Percentiles rank a stretch among this genome's conserved stretches.
Conservation (phyloP, 2,797 vertebrate genomes). For the Psittacula echo region DNA sequence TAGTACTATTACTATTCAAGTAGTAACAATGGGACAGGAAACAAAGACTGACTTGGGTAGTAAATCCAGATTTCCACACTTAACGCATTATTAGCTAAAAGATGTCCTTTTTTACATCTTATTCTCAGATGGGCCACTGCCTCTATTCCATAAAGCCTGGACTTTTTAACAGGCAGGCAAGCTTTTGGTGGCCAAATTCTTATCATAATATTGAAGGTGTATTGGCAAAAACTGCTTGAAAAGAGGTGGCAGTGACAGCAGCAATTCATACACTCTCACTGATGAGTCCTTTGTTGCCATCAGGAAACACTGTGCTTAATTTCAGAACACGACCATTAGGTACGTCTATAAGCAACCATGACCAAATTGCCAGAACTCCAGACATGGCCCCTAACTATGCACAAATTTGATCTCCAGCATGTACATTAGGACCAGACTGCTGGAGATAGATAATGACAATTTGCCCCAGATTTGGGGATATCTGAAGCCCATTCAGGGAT, state of each 20-base stretch:
- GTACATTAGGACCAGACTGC: background rate
- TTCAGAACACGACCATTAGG: background rate
- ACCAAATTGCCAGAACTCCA: background rate
- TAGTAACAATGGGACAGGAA: background rate
- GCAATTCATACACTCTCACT: background rate
- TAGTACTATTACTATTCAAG: background rate
- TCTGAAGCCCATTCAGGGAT: background rate
- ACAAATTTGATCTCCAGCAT: rapidly evolving
- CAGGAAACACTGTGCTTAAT: background rate
- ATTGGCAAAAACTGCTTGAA: background rate
- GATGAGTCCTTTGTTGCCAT: background rate
- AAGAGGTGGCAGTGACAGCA: background rate
- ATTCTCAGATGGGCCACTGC: background rate
- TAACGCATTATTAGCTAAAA: background rate
- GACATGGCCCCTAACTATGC: rapidly evolving
- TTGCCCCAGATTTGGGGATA: background rate
- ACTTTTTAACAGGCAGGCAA: background rate
- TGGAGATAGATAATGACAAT: background rate
- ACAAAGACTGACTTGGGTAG: background rate
- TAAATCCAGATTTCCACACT: background rate
- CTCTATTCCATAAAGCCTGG: background rate
- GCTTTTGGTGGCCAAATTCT: background rate
- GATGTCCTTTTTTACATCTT: background rate
- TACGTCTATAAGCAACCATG: background rate
- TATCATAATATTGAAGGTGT: background rate